These are phyloP conservation scores for Spilogale gracilis DNA, from an alignment of 2,113 vertebrate genomes.

Conservation along the genomic window DNA sequence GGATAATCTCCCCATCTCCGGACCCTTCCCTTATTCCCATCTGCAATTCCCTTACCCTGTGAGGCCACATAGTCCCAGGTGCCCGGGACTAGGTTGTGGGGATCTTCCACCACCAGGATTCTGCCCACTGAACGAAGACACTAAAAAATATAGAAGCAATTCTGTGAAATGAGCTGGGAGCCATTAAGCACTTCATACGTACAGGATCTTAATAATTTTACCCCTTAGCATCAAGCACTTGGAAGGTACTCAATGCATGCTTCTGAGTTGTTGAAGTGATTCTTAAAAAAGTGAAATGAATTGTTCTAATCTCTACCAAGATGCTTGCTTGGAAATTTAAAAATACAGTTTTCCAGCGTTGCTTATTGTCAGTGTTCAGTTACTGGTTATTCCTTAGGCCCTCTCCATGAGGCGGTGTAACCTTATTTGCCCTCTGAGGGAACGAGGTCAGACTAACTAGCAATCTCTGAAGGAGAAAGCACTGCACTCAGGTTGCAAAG, in stretches of 20 bases:
- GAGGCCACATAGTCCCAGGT: not conserved
- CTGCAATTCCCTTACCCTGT: not conserved
- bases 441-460: not conserved
- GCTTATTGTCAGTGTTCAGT: not conserved
- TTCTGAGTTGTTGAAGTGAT: not conserved
- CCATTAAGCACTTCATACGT: not conserved
- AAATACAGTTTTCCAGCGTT: not conserved
- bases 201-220: not conserved
- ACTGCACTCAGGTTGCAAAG: not conserved
- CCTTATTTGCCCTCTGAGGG: not conserved
- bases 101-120: not conserved
- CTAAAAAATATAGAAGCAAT: not conserved
- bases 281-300: not conserved
- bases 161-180: not conserved
- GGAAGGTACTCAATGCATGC: not conserved
- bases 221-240: not conserved
- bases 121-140: not conserved
- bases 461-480: not conserved
- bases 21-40: not conserved
- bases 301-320: not conserved
- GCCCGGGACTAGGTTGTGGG: not conserved
- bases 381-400: not conserved
- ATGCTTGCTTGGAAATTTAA: not conserved
- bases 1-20: not conserved
- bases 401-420: not conserved